Evolutionary conservation across 2,888 invertebrate species (phyloP).

Genomic region (Adineta ricciae): DNA sequence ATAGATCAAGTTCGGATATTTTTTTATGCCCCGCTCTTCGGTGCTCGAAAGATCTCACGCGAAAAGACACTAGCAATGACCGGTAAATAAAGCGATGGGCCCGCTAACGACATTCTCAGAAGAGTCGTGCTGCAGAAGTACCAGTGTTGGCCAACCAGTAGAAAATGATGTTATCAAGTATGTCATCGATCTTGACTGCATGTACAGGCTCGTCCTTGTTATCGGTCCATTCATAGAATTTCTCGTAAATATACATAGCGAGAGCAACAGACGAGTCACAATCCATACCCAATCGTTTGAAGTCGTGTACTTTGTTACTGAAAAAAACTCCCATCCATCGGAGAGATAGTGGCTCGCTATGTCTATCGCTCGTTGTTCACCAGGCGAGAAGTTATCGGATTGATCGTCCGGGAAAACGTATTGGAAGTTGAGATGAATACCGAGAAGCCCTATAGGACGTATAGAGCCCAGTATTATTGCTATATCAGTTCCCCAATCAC

Average conservation of each 20-base stretch:
- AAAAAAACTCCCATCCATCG: no score
- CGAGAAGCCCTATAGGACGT: no score
- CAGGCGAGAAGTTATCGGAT: no score
- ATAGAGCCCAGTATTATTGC: no score
- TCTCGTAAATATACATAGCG: slow-evolving; percentile 79
- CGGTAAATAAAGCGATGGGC: slow-evolving; percentile 49
- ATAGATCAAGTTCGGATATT: slow-evolving; percentile 62
- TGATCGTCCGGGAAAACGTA: no score
- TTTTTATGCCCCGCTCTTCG: slow-evolving; percentile 50
- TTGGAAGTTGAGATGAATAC: no score
- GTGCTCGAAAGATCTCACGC: slow-evolving; percentile 58
- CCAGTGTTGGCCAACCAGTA: slow-evolving; percentile 69
- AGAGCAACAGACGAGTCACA: slow-evolving; percentile 64
- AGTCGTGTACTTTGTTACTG: no score
- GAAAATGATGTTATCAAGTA: slow-evolving; percentile 68
- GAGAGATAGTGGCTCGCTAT: no score
- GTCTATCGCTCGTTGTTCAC: no score
- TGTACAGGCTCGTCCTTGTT: slow-evolving; percentile 51
- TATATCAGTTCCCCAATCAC: no score
- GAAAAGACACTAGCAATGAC: slow-evolving; percentile 65
- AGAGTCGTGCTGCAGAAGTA: slow-evolving; percentile 65
- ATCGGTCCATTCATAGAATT: slow-evolving; percentile 67
- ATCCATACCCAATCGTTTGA: no score
- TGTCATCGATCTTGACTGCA: slow-evolving; percentile 60
- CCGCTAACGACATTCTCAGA: slow-evolving; percentile 56